Evolutionary conservation across 2,888 invertebrate species (phyloP), one percentile per base, ranked within the genome.

Genomic region (Nyleta sp.): DNA sequence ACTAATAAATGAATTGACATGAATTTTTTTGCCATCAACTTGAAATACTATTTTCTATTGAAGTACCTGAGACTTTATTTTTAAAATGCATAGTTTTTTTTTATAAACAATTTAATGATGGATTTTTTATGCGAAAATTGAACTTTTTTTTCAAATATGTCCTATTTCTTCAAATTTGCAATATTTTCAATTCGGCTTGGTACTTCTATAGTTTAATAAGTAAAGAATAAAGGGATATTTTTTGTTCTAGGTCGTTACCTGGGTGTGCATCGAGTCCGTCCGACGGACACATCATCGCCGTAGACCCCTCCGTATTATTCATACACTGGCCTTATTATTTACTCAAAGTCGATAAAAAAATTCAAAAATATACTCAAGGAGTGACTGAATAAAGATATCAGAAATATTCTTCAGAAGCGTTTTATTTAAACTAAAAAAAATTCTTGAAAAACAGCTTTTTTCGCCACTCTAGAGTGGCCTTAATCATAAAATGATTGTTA

Each of bases 141-240:
- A 24, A 57, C 57, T 28, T 24, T 57, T 31, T 57, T 57, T 57
- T 57, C 57, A 57, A 57, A 57, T 24, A 11, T 28, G 11, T 24
- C 17, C 40, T 11, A 57, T 57, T 57, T 57, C 28, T 28, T 57
- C 8, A 57, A 57, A 57, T 28, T 42, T 38, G 38, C n/a, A 17
- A 55, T 13, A 55, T 38, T 55, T 22, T 55, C 55, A 55, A 55
- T 38, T 55, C 38, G 38, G 38, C 38, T 38, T 11, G 38, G 55
- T 55, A 53, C 53, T 53, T 53, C 53, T 38, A 35, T 53, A 53
- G 53, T 53, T 53, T 53, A 38, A 53, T 38, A 35, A 17, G 35
- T 38, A 10, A 38, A 53, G 53, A 53, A 53, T 53, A 53, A 53
- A 53, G 35, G 20, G 24, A 8, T 13, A 57, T 42, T 10, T 57